Percentiles rank a stretch among this genome's conserved stretches.
Evolutionary conservation across 2,888 invertebrate genomes (phyloP).

Genomic region (Chrysodeixis includens): DNA sequence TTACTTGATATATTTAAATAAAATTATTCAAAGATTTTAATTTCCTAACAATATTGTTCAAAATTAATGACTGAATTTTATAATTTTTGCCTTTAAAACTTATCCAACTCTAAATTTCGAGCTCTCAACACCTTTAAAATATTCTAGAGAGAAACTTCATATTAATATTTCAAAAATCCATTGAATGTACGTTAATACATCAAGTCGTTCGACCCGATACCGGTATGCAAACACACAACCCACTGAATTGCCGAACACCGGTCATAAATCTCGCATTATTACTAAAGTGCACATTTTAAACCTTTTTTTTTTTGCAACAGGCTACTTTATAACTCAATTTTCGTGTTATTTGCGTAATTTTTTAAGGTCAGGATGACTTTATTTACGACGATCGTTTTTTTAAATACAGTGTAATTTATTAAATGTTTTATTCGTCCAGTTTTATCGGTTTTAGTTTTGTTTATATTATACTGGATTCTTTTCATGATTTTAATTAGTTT

Average conservation of each 20-base stretch:
- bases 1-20: too few species aligned
- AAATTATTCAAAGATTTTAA: too few species aligned
- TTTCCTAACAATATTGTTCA: too few species aligned
- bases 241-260: conserved; percentile 44
- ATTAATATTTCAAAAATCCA: conserved; percentile 5
- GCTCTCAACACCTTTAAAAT: not conserved
- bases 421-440: conserved; percentile 12
- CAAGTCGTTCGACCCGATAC: conserved; percentile 49
- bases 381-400: conserved; percentile 22
- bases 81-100: too few species aligned
- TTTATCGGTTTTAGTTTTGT: conserved; percentile 31
- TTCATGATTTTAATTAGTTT: too few species aligned
- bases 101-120: not conserved
- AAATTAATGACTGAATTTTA: too few species aligned
- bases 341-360: conserved; percentile 50
- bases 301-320: conserved; percentile 55
- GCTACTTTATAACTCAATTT: conserved; percentile 68
- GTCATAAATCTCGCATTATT: conserved; percentile 67
- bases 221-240: conserved; percentile 53
- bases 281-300: conserved; percentile 59
- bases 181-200: conserved; percentile 51
- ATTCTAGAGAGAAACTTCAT: conserved; percentile 8
- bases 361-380: conserved; percentile 21
- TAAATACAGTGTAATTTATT: conserved; percentile 21
- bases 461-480: too few species aligned